Base-by-base conservation (phyloP, 2,113 vertebrate genomes). In the Raja brachyura region DNA sequence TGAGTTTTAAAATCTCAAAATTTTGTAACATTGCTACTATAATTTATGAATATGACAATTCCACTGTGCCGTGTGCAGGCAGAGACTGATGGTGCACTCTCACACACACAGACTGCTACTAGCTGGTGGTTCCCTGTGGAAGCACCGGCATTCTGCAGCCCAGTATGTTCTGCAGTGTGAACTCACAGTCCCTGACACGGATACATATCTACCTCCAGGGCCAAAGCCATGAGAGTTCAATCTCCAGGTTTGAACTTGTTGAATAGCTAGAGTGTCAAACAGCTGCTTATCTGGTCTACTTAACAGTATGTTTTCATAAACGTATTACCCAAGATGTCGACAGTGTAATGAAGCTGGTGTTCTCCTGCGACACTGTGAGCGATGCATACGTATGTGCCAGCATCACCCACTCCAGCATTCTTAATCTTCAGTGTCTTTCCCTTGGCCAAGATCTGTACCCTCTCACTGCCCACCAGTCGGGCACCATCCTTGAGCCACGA, bases 401-500 rank as follows among this genome's bases (percentile, higher is more conserved):
- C 76, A 0, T 94, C 81, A 0, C 94, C 93, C 93, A 94, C 94
- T 3, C 86, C 83, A 0, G 68, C 94, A 9, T 81, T 79, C 11
- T 94, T 93, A 81, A 96, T 93, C 70, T 93, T 88, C 86, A 96
- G 95, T 16, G 73, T 0, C 0, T 74, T 0, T 0, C 95, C 94
- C 0, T 81, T 94, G 0, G 61, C 93, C 93, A 93, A 88, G 59
- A 96, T 93, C 94, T 93, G 59, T 0, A 94, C 94, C 54, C 70
- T 63, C 0, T 94, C 94, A 94, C 79, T 94, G 28, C 94, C 93
- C 0, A 48, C 16, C 94, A 95, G 22, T 9, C 0, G 94, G 93
- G 96, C 93, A 2, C 96, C 96, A 0, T 98, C 97, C 95, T 95
- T 95, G 20, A 98, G 94, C 98, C 98, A 99, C 9, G 97, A 97